Evolutionary conservation across 2,797 vertebrate species (phyloP).

Genomic region (Dromococcyx pavoninus): DNA sequence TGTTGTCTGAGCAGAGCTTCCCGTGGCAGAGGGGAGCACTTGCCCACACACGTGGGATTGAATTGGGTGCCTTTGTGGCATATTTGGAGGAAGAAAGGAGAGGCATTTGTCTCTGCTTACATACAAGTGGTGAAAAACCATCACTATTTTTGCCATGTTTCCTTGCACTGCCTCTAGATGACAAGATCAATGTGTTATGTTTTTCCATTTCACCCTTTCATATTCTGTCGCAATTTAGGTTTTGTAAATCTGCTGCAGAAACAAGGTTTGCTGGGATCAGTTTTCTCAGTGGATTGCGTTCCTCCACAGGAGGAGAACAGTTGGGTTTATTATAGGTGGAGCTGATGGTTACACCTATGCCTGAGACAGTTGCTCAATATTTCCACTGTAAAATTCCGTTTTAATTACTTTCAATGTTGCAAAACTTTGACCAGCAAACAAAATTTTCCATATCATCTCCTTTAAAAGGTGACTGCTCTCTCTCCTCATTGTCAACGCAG

Average conservation of each 20-base stretch:
- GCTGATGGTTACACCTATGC: not conserved
- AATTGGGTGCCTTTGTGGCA: not conserved
- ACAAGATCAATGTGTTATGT: not conserved
- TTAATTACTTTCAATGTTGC: not conserved
- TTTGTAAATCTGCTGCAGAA: not conserved
- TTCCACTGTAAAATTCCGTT: not conserved
- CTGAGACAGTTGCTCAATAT: conserved; percentile 13
- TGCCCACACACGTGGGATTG: not conserved
- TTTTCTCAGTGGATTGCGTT: not conserved
- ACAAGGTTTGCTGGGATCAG: not conserved
- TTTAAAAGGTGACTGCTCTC: not conserved
- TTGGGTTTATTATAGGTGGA: not conserved
- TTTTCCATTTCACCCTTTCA: not conserved
- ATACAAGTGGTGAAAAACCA: fast-evolving
- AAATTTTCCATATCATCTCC: not conserved
- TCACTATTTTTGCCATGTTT: not conserved
- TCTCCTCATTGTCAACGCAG: not conserved
- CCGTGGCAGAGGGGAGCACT: not conserved
- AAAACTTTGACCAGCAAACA: not conserved
- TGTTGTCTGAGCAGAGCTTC: not conserved
- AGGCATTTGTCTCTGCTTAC: not conserved
- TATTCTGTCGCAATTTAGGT: not conserved
- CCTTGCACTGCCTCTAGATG: not conserved
- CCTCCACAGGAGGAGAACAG: not conserved
- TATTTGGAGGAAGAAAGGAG: not conserved